phyloP scores from a whole-genome alignment of 2,888 invertebrate genomes.

The Mythimna ferrago region DNA sequence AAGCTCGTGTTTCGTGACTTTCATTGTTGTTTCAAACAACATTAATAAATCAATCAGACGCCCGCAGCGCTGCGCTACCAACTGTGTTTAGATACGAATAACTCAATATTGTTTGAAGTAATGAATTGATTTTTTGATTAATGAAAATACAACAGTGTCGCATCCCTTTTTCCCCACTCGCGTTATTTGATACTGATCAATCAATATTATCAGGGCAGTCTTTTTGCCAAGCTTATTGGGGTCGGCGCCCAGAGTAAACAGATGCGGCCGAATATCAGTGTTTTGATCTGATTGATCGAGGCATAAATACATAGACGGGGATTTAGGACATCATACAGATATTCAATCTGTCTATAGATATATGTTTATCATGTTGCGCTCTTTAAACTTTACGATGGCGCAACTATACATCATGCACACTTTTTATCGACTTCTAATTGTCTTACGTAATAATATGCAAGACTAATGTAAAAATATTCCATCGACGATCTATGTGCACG shows the following conservation, averaged over 20 bases:
- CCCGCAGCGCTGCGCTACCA: conserved; percentile 16
- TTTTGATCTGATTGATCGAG: conserved; percentile 51
- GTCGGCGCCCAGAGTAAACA: conserved; percentile 35
- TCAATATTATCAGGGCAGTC: conserved; percentile 31
- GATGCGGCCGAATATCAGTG: conserved; percentile 35
- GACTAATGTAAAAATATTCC: not conserved
- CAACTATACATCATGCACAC: not conserved
- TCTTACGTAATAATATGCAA: not conserved
- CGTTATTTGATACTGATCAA: conserved; percentile 45
- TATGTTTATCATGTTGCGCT: not conserved
- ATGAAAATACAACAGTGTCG: conserved; percentile 30
- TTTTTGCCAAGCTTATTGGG: conserved; percentile 34
- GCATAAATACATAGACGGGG: conserved; percentile 17
- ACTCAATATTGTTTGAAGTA: conserved; percentile 24
- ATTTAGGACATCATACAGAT: conserved; percentile 1
- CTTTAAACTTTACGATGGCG: not conserved
- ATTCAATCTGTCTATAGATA: not conserved
- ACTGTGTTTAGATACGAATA: conserved; percentile 30
- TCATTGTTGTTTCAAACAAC: conserved; percentile 51
- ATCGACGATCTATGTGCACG: not conserved
- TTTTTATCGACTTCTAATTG: not conserved
- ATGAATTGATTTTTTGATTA: conserved; percentile 34
- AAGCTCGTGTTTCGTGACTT: conserved; percentile 50
- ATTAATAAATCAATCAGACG: conserved; percentile 56
- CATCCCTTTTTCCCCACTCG: conserved; percentile 7